phyloP scores from a whole-genome alignment of 2,888 invertebrate species.

The Melipona beecheii region DNA sequence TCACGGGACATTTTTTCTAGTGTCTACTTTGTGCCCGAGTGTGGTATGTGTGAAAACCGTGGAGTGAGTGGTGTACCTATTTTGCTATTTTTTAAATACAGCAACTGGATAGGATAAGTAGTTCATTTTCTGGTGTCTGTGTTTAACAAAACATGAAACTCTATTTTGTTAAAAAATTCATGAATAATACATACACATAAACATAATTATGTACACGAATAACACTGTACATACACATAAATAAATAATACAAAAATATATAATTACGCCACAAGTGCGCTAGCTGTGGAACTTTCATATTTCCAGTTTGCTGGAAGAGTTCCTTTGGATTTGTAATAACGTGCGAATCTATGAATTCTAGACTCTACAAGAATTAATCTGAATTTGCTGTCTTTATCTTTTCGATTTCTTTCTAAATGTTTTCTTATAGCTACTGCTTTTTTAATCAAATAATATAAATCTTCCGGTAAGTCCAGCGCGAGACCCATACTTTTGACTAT shows the following conservation, averaged over 20 bases:
- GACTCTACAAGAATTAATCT: constrained; percentile 99
- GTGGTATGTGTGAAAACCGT: too few species aligned
- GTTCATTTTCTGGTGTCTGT: too few species aligned
- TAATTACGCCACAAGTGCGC: constrained; percentile 97
- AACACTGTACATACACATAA: too few species aligned
- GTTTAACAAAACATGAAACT: constrained; percentile 18
- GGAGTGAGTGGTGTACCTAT: too few species aligned
- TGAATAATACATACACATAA: background rate
- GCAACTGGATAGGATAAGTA: too few species aligned
- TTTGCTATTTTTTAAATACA: too few species aligned
- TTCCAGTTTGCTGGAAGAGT: constrained; percentile 99
- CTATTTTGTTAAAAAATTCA: constrained; percentile 59
- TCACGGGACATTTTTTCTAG: too few species aligned
- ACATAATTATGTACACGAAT: too few species aligned
- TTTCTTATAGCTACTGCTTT: constrained; percentile 99
- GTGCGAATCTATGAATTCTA: constrained; percentile 98
- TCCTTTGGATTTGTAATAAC: constrained; percentile 99
- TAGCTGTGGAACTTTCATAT: constrained; percentile 99
- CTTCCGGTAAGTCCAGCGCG: constrained; percentile 99
- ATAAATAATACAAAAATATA: background rate
- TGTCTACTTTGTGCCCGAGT: too few species aligned
- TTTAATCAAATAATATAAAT: constrained; percentile 99
- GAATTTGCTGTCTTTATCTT: constrained; percentile 99
- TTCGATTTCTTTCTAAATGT: constrained; percentile 98
- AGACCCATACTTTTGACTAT: constrained; percentile 99